Percentiles rank a stretch among this genome's conserved stretches.
phyloP scores from a whole-genome alignment of 2,888 invertebrate species.

The Ochlodes sylvanus region DNA sequence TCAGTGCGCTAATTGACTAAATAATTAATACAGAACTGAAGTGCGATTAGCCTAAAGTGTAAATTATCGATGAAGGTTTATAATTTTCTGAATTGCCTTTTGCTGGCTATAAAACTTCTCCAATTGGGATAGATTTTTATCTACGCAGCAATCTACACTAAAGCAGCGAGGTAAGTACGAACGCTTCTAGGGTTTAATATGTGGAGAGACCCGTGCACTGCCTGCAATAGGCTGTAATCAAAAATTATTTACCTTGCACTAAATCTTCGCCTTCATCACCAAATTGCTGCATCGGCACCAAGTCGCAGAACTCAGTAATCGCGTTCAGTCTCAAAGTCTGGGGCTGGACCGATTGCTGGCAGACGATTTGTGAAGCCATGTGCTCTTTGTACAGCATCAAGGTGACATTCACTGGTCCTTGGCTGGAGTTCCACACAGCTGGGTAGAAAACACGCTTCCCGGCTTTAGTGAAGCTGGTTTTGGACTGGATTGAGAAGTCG shows the following conservation, averaged over 20 bases:
- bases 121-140: too few relatives aligned
- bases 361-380: constrained; percentile 86
- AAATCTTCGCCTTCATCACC: constrained; percentile 86
- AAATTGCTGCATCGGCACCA: constrained; percentile 89
- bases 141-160: too few relatives aligned
- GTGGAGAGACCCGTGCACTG: too few relatives aligned
- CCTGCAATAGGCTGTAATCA: too few relatives aligned
- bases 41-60: too few relatives aligned
- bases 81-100: too few relatives aligned
- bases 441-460: constrained; percentile 91
- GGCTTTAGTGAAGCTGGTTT: constrained; percentile 81
- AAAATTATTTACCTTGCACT: constrained; percentile 84
- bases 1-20: too few relatives aligned
- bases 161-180: too few relatives aligned
- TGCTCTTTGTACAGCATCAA: constrained; percentile 87
- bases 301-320: constrained; percentile 92
- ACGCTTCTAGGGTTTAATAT: too few relatives aligned
- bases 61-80: too few relatives aligned
- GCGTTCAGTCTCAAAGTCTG: constrained; percentile 89
- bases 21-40: background rate
- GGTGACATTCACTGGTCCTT: constrained; percentile 87
- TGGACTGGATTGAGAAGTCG: constrained; percentile 87
- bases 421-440: constrained; percentile 88
- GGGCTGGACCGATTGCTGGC: constrained; percentile 86
- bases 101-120: too few relatives aligned